Percentiles rank a stretch among this genome's conserved stretches.
Evolutionary conservation across 2,888 invertebrate genomes (phyloP).

Genomic region (Tenodera sinensis): DNA sequence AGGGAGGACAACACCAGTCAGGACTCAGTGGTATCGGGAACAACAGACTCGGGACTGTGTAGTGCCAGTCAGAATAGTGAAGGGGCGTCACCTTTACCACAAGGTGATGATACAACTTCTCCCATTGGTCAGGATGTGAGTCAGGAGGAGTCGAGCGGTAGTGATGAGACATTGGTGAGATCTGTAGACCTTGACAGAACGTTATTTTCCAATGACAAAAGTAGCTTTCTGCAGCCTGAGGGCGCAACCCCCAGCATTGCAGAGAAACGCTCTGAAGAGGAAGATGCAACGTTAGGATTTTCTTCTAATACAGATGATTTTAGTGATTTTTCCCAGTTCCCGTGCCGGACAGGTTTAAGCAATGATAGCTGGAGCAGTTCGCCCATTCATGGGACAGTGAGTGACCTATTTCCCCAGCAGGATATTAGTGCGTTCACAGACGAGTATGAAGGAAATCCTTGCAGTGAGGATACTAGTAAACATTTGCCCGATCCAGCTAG

Average conservation of each 20-base stretch:
- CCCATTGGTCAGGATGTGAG: background rate
- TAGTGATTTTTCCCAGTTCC: slow-evolving; percentile 25
- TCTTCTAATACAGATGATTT: slow-evolving; percentile 15
- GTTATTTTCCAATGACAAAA: background rate
- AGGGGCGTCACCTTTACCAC: slow-evolving; percentile 19
- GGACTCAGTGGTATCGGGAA: slow-evolving; percentile 30
- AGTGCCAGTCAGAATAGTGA: slow-evolving; percentile 33
- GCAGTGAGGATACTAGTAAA: background rate
- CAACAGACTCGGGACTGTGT: slow-evolving; percentile 33
- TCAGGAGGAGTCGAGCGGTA: slow-evolving; percentile 28
- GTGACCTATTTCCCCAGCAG: background rate
- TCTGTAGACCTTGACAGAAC: slow-evolving; percentile 11
- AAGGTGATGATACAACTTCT: background rate
- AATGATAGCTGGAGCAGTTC: background rate
- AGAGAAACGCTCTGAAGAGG: background rate
- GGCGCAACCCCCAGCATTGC: too few relatives aligned
- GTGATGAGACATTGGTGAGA: slow-evolving; percentile 27
- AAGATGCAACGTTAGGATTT: background rate
- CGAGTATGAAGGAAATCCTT: background rate
- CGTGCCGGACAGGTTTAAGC: background rate
- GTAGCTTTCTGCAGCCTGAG: background rate
- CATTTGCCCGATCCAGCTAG: background rate
- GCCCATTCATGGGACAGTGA: background rate
- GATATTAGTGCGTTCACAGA: background rate
- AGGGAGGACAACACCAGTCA: slow-evolving; percentile 32